A percentile compares a stretch with the other conserved stretches of the same genome.
These are phyloP conservation scores for Plebejus argus DNA, from an alignment of 2,888 invertebrate genomes.

Conservation along the genomic window DNA sequence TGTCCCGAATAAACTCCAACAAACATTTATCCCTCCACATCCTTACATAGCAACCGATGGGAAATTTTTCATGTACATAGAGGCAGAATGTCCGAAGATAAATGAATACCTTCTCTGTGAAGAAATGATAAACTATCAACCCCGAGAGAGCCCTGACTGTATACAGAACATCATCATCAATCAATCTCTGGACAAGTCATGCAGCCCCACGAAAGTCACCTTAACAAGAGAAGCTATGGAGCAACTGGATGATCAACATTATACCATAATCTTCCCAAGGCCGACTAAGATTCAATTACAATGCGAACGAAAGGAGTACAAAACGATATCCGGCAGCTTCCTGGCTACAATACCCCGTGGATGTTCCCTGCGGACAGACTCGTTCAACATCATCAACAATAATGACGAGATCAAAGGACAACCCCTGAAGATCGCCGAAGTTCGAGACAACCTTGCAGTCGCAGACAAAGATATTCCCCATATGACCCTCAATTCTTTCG, in stretches of 20 bases:
- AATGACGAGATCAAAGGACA: constrained; percentile 16
- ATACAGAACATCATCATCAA: constrained; percentile 34
- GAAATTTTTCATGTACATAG: constrained; percentile 35
- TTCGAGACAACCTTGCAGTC: neutral
- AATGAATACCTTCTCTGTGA: constrained; percentile 36
- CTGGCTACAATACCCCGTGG: constrained; percentile 4
- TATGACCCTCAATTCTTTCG: neutral
- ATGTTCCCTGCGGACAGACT: constrained; percentile 29
- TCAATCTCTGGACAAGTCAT: constrained; percentile 41
- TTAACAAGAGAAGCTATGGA: constrained; percentile 36
- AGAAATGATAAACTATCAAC: constrained; percentile 31
- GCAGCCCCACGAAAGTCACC: constrained; percentile 34
- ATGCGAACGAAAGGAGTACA: too few species aligned
- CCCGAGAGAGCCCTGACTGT: constrained; percentile 35
- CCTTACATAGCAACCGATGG: constrained; percentile 42
- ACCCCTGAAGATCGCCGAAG: constrained; percentile 15
- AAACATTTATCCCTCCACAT: constrained; percentile 38
- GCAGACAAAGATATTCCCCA: neutral
- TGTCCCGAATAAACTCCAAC: constrained; percentile 39
- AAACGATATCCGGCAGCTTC: neutral
- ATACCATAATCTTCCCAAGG: too few species aligned
- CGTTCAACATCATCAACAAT: neutral
- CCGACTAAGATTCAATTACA: too few species aligned
- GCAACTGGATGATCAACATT: too few species aligned
- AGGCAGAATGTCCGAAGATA: neutral